Conservation (phyloP, 2,888 invertebrate species). For the Lepidocyrtoides sp. region DNA sequence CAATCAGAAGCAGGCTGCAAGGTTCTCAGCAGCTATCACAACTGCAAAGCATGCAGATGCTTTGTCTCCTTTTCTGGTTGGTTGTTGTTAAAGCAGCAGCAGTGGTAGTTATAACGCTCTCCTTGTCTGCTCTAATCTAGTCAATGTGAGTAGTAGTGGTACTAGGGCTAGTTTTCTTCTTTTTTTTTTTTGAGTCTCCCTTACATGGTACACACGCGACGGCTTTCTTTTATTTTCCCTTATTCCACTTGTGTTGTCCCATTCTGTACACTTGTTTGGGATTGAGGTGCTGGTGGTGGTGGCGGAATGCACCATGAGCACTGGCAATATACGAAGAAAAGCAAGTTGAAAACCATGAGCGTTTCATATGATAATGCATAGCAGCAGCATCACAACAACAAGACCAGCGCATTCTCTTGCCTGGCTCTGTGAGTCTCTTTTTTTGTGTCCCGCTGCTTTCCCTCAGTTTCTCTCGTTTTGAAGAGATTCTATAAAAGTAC, state of each 20-base stretch:
- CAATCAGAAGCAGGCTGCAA: constrained; percentile 14
- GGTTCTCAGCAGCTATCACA: constrained; percentile 25
- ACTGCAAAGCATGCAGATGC: constrained; percentile 36
- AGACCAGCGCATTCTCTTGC: neutral
- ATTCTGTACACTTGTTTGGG: constrained; percentile 28
- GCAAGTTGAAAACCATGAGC: neutral
- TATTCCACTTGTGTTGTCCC: neutral
- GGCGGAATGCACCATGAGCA: constrained; percentile 30
- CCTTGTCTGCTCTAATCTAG: constrained; percentile 52
- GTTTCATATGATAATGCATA: neutral
- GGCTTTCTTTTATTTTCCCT: constrained; percentile 21
- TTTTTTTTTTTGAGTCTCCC: no score
- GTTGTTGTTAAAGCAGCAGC: constrained; percentile 38
- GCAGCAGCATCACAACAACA: neutral
- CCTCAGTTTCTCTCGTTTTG: constrained; percentile 11
- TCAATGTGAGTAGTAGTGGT: constrained; percentile 13
- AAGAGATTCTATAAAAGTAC: neutral
- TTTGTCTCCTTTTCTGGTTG: constrained; percentile 48
- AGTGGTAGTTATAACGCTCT: neutral
- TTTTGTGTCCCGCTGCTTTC: constrained; percentile 40
- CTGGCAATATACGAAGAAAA: neutral
- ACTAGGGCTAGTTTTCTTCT: neutral
- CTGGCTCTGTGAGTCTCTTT: neutral
- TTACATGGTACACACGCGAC: neutral
- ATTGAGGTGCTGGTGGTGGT: constrained; percentile 1